Conservation (phyloP, 2,797 vertebrate genomes). For the Urosaurus nigricauda region DNA sequence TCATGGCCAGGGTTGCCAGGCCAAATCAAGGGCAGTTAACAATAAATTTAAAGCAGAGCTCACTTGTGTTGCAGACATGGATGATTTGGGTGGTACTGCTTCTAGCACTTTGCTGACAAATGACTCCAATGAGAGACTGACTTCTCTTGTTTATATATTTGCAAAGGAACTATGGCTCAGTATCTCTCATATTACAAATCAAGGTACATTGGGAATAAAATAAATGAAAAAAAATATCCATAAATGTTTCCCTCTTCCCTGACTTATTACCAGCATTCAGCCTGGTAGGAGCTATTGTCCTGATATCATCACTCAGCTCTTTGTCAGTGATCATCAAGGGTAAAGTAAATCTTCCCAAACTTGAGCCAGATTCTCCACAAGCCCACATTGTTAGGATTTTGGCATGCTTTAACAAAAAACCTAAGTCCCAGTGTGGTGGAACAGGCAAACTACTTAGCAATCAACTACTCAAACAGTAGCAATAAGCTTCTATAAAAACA, state of each 20-base stretch:
- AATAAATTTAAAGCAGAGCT: neutral
- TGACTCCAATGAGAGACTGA: neutral
- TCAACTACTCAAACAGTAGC: neutral
- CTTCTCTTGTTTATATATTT: neutral
- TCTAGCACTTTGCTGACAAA: too few relatives aligned
- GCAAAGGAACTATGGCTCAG: neutral
- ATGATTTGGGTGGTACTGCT: neutral
- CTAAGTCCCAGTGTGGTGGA: neutral
- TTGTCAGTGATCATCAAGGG: neutral
- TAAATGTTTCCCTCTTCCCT: neutral
- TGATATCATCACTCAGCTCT: neutral
- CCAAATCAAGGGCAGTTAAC: too few relatives aligned
- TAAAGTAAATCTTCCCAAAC: neutral
- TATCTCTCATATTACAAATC: slow-evolving; percentile 1
- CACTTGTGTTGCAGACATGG: neutral
- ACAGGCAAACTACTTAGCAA: neutral
- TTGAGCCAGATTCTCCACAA: neutral
- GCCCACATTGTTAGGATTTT: neutral
- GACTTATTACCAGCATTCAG: slow-evolving; percentile 21
- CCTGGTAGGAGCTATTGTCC: neutral
- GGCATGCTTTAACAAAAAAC: neutral
- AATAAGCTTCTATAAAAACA: neutral
- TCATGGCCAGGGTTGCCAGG: too few relatives aligned
- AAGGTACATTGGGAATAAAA: slow-evolving; percentile 6
- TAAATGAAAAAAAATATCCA: neutral